Evolutionary conservation across 2,888 invertebrate species (phyloP).

Genomic region (Morinoia aosen): DNA sequence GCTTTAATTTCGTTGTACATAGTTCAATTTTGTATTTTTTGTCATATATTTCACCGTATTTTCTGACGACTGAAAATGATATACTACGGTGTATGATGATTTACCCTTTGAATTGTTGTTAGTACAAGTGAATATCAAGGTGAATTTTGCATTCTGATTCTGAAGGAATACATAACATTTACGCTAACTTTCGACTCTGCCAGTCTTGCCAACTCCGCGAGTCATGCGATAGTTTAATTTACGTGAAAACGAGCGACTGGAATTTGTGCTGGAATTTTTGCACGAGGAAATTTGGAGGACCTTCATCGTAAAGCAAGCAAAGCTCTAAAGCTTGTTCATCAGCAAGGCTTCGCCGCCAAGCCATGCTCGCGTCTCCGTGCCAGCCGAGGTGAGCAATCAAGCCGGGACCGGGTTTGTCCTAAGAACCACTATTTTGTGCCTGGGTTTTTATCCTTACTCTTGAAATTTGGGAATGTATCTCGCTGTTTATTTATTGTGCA

Average conservation of each 20-base stretch:
- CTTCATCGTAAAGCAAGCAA: not conserved
- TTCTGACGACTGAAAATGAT: not conserved
- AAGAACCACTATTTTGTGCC: too few species aligned
- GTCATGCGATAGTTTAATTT: not conserved
- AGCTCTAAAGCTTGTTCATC: not conserved
- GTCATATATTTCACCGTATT: not conserved
- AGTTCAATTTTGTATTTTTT: not conserved
- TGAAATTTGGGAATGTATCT: too few species aligned
- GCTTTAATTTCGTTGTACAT: not conserved
- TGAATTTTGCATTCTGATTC: not conserved
- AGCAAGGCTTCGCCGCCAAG: not conserved
- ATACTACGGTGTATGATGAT: not conserved
- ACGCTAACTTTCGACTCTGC: not conserved
- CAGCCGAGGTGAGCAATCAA: not conserved
- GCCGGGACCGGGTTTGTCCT: too few species aligned
- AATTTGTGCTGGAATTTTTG: not conserved
- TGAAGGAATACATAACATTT: not conserved
- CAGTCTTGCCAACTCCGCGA: not conserved
- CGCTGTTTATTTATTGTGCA: too few species aligned
- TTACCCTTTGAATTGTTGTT: not conserved
- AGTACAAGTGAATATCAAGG: not conserved
- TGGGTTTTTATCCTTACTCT: too few species aligned
- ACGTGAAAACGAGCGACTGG: not conserved
- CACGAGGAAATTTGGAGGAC: not conserved
- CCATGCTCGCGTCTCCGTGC: conserved; percentile 6